Evolutionary conservation across 2,888 invertebrate species (phyloP).

Genomic region (Pandemis corylana): DNA sequence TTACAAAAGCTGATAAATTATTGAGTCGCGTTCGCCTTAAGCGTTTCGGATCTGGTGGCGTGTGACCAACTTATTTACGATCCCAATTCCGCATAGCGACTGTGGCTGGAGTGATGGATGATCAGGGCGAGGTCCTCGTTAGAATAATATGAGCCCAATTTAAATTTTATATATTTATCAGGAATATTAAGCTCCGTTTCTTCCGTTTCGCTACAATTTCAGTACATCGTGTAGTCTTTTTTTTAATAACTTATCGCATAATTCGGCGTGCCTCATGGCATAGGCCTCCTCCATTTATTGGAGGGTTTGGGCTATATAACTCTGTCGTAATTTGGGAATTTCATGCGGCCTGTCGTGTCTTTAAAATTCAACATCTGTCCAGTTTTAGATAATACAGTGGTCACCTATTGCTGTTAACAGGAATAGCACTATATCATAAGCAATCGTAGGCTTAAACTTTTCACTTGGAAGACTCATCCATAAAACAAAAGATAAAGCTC

Average conservation of each 20-base stretch:
- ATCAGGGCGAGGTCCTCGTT: background rate
- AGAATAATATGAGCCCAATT: background rate
- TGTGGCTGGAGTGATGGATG: slow-evolving; percentile 23
- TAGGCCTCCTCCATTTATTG: too few relatives aligned
- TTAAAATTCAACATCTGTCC: too few relatives aligned
- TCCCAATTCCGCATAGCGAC: slow-evolving; percentile 10
- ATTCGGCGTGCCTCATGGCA: too few relatives aligned
- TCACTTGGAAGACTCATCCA: background rate
- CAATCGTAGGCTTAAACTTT: background rate
- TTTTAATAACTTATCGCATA: too few relatives aligned
- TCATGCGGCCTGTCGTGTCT: too few relatives aligned
- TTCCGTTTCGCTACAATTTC: too few relatives aligned
- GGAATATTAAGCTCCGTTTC: too few relatives aligned
- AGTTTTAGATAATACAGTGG: too few relatives aligned
- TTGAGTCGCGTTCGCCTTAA: slow-evolving; percentile 37
- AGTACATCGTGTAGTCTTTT: too few relatives aligned
- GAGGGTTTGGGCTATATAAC: too few relatives aligned
- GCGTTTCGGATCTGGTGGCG: slow-evolving; percentile 37
- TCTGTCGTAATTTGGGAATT: too few relatives aligned
- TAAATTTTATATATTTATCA: background rate
- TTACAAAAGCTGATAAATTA: slow-evolving; percentile 42
- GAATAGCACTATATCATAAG: background rate
- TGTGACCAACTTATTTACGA: slow-evolving; percentile 37
- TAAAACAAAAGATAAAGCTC: background rate
- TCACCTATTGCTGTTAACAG: background rate